Base-by-base conservation (phyloP, 2,113 vertebrate genomes). In the Atrichornis clamosus region DNA sequence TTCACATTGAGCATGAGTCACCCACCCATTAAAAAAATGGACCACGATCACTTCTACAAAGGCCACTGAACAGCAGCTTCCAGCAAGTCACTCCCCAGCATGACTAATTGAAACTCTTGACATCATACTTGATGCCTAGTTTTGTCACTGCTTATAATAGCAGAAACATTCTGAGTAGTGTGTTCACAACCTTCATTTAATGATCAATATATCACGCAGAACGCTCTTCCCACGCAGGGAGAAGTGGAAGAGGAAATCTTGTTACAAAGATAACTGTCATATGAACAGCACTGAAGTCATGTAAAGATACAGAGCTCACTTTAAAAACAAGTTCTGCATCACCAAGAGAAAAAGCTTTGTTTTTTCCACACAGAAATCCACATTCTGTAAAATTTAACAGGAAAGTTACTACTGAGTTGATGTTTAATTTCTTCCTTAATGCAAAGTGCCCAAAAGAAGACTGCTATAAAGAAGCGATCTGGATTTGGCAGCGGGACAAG, bases 201-300 rank as follows among this genome's bases (percentile, higher is more conserved):
- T 19, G 16, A 65, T 44, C 35, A 37, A 10, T 24, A 60, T 11
- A 0, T 2, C 32, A 28, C 0, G 0, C 41, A 83, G 17, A 67
- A 7, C 9, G 13, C 11, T 6, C 27, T 74, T 85, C 68, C 72
- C 33, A 87, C n/a, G 30, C 26, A 46, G 17, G 30, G 16, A 64
- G 28, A 37, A 89, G 32, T 6, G 20, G n/a, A 80, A 94, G 37
- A 56, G 14, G 8, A 88, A 88, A 52, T 26, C 28, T 44, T 24
- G 11, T 77, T 81, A 46, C 30, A 62, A 76, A 76, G 39, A 68
- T 11, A 27, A 75, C 32, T 52, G 14, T 50, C 44, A 58, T 42
- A 67, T 35, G 53, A 74, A 30, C 23, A 89, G 24, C 50, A 30
- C 30, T 44, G 46, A 84, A 19, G 12, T 70, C 52, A 67, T 63